Evolutionary conservation across 2,888 invertebrate species (phyloP).

Genomic region (Machimus atricapillus): DNA sequence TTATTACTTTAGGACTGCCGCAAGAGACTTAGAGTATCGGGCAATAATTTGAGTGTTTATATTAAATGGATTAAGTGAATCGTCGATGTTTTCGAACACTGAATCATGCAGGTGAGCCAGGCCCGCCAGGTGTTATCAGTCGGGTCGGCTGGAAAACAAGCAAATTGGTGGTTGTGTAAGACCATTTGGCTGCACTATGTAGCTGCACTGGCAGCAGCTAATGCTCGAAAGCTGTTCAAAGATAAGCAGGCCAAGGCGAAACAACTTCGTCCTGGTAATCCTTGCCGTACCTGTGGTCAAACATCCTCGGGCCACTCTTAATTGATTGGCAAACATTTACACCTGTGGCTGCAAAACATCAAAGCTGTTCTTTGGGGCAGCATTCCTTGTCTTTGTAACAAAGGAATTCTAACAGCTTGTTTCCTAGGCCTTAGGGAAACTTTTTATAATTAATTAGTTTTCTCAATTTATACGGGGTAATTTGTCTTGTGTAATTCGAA

Average conservation of each 20-base stretch:
- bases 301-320: neutral
- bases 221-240: neutral
- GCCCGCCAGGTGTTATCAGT: neutral
- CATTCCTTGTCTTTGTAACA: neutral
- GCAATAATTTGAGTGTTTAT: conserved; percentile 22
- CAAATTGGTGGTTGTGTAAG: neutral
- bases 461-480: neutral
- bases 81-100: neutral
- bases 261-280: neutral
- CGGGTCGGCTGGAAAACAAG: neutral
- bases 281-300: neutral
- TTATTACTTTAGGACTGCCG: conserved; percentile 7
- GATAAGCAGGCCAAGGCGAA: neutral
- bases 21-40: neutral
- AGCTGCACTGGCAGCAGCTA: neutral
- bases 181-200: neutral
- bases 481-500: neutral
- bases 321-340: conserved; percentile 2
- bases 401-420: neutral
- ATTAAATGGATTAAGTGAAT: conserved; percentile 24
- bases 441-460: neutral
- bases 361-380: neutral
- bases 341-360: neutral
- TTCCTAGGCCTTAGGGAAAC: neutral
- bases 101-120: neutral